Percentiles rank a stretch among this genome's conserved stretches.
Conservation (phyloP, 1,140 invertebrate species). For the Zaprionus lachaisei region DNA sequence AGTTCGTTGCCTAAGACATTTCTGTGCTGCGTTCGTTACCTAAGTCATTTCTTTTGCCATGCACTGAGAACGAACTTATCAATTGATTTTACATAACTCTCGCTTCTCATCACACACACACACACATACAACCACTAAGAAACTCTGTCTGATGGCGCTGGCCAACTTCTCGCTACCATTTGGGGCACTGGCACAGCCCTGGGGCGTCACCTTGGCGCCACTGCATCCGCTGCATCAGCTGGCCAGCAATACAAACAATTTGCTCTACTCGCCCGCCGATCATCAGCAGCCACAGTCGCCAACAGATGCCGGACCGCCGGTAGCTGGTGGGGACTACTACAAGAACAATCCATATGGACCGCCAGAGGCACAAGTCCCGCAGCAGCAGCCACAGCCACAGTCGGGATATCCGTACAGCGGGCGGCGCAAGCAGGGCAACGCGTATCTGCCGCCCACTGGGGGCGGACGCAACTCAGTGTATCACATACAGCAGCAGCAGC, state of each 20-base stretch:
- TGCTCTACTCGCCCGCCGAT: constrained; percentile 80
- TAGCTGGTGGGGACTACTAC: constrained; percentile 52
- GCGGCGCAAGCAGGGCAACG: constrained; percentile 70
- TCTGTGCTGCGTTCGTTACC: constrained; percentile 65
- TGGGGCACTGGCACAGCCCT: constrained; percentile 68
- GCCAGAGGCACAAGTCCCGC: constrained; percentile 36
- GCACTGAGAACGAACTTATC: constrained; percentile 7
- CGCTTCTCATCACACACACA: background rate
- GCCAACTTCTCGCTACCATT: constrained; percentile 83
- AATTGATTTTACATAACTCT: constrained; percentile 41
- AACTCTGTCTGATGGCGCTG: constrained; percentile 66
- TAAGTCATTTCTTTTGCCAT: constrained; percentile 64
- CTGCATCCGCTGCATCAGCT: constrained; percentile 80
- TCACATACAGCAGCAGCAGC: constrained; percentile 68
- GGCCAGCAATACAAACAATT: constrained; percentile 82
- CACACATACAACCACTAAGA: background rate
- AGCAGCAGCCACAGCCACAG: constrained; percentile 23
- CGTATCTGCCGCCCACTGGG: constrained; percentile 75
- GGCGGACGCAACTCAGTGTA: constrained; percentile 67
- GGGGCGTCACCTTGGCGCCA: constrained; percentile 79
- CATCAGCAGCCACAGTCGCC: constrained; percentile 58
- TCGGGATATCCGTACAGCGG: constrained; percentile 66
- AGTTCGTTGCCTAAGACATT: constrained; percentile 76
- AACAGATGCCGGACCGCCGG: constrained; percentile 2
- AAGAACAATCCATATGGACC: constrained; percentile 71